Evolutionary conservation across 2,888 invertebrate genomes (phyloP).

Genomic region (Platycnemis pennipes): DNA sequence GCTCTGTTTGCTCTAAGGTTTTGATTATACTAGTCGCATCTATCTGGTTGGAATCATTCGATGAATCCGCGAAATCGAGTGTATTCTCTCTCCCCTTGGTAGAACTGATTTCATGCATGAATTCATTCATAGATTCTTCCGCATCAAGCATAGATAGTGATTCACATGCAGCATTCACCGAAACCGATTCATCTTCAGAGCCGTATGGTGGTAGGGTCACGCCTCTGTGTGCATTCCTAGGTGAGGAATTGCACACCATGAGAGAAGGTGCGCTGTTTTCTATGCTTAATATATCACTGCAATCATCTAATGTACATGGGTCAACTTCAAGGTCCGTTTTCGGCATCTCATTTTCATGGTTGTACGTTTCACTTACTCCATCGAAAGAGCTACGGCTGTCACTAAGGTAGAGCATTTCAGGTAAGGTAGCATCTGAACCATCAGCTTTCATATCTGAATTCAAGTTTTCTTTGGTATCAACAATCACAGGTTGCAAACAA

Average conservation of each 20-base stretch:
- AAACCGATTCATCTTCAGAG: neutral
- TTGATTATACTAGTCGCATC: neutral
- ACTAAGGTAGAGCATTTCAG: conserved; percentile 15
- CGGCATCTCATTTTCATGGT: neutral
- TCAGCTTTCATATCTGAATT: neutral
- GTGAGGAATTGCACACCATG: neutral
- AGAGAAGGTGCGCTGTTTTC: conserved; percentile 19
- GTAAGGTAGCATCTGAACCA: neutral
- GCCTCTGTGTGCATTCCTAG: neutral
- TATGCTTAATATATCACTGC: conserved; percentile 30
- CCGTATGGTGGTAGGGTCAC: neutral
- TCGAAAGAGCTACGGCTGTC: conserved; percentile 24
- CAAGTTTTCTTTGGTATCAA: conserved; percentile 1
- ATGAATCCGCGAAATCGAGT: neutral
- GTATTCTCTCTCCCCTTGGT: neutral
- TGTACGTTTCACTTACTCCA: neutral
- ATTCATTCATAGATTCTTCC: conserved; percentile 41
- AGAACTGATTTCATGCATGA: conserved; percentile 17
- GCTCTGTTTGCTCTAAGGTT: neutral
- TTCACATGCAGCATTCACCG: conserved; percentile 18
- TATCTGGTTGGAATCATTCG: conserved; percentile 1
- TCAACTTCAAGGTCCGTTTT: conserved; percentile 31
- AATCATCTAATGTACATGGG: neutral
- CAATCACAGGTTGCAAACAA: conserved; percentile 47
- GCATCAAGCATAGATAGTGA: conserved; percentile 16